Conservation (phyloP, 2,888 invertebrate species). For the Cantharis rufa region DNA sequence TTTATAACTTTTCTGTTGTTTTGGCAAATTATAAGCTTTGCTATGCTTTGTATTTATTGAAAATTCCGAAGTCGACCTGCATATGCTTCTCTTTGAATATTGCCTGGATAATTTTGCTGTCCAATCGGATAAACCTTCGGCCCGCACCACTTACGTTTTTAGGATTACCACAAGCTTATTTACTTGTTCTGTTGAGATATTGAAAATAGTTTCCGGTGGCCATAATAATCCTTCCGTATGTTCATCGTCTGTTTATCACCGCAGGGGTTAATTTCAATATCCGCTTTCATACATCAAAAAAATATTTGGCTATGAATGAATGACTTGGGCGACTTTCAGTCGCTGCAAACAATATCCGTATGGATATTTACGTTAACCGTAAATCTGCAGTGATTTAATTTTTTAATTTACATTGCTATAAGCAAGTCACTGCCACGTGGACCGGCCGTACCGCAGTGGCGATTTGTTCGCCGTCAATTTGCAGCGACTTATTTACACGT, state of each 20-base stretch:
- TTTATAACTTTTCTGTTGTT: neutral
- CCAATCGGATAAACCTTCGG: neutral
- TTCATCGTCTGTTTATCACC: neutral
- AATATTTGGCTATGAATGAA: no score
- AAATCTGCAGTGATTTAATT: no score
- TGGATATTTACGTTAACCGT: no score
- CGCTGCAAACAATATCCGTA: no score
- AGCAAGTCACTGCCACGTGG: no score
- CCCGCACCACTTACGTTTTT: neutral
- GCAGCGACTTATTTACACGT: no score
- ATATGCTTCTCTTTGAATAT: neutral
- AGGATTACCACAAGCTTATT: neutral
- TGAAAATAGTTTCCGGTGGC: neutral
- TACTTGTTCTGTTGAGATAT: neutral
- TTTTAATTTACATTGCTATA: no score
- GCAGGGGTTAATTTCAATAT: neutral
- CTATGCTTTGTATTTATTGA: neutral
- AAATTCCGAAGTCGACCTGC: neutral
- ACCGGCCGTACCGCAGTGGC: no score
- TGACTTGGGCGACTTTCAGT: no score
- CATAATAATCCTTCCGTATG: neutral
- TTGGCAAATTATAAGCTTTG: neutral
- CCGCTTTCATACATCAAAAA: neutral
- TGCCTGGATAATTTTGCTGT: neutral
- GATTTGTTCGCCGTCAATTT: no score